phyloP scores from a whole-genome alignment of 35 echinoderm and acorn worm species.

The Stichopus chloronotus region DNA sequence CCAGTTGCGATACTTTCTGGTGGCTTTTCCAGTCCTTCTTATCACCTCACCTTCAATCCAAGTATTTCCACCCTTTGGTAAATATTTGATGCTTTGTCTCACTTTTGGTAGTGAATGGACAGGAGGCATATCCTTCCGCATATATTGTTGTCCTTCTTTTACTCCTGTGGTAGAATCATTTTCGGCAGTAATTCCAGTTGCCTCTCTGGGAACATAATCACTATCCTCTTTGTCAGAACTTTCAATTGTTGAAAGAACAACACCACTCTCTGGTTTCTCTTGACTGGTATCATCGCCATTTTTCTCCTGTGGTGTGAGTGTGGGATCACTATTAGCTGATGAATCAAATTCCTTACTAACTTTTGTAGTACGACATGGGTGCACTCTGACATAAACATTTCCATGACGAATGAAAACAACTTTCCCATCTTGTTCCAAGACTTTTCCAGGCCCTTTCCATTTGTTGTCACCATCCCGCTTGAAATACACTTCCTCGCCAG shows the following conservation, averaged over 20 bases:
- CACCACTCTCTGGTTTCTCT: not conserved
- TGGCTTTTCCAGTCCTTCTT: not conserved
- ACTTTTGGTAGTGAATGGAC: conserved; percentile 16
- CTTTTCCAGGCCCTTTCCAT: conserved; percentile 11
- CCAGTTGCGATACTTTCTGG: conserved; percentile 2
- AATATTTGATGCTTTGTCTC: not conserved
- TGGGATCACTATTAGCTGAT: not conserved
- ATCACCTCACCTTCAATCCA: conserved; percentile 31
- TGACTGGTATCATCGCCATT: not conserved
- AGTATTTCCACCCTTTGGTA: not conserved
- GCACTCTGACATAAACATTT: conserved; percentile 24
- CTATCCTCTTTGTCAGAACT: not conserved
- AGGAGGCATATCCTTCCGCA: not conserved
- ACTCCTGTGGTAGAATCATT: not conserved
- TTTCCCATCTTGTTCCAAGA: conserved; percentile 30
- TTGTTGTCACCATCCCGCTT: not conserved
- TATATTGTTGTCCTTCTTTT: not conserved
- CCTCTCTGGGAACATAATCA: not conserved
- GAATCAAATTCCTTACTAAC: not conserved
- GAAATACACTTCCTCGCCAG: conserved; percentile 41
- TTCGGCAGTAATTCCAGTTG: not conserved
- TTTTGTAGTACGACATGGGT: not conserved
- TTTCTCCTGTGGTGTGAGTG: not conserved
- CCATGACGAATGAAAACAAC: conserved; percentile 45
- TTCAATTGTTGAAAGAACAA: not conserved